A percentile compares a stretch with the other conserved stretches of the same genome.
phyloP scores from a whole-genome alignment of 30 jellyfish, hydroid and myxozoan genomes.

The Rhopilema esculentum region DNA sequence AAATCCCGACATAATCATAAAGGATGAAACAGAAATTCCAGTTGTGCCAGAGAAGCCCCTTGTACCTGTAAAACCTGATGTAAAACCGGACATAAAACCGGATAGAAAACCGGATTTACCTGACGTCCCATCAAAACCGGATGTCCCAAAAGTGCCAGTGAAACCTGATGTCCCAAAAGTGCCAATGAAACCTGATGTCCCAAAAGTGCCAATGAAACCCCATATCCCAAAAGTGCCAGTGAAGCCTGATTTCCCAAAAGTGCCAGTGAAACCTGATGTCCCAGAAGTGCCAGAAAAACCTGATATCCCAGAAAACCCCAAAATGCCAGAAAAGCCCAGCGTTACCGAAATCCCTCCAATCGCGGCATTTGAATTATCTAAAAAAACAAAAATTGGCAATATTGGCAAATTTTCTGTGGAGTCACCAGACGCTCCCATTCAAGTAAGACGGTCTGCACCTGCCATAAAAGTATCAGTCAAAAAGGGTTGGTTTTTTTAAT shows the following conservation, averaged over 20 bases:
- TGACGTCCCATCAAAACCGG: slow-evolving; percentile 17
- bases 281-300: slow-evolving; percentile 22
- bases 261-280: slow-evolving; percentile 13
- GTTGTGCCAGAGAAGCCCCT: neutral
- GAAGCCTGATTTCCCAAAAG: slow-evolving; percentile 1
- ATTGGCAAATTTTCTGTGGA: neutral
- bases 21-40: neutral
- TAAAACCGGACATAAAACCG: no score
- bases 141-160: slow-evolving; percentile 18
- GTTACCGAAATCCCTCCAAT: neutral
- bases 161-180: slow-evolving; percentile 15
- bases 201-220: slow-evolving; percentile 16
- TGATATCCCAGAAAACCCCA: slow-evolving; percentile 14
- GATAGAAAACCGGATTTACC: neutral
- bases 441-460: neutral
- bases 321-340: slow-evolving; percentile 9
- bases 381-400: neutral
- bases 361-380: neutral
- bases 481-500: neutral
- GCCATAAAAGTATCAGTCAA: neutral
- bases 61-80: neutral
- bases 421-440: neutral
- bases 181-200: slow-evolving; percentile 13
- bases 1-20: neutral
- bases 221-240: neutral